These are phyloP conservation scores for Balaenoptera acutorostrata DNA, from an alignment of 2,113 vertebrate genomes.

Conservation along the genomic window DNA sequence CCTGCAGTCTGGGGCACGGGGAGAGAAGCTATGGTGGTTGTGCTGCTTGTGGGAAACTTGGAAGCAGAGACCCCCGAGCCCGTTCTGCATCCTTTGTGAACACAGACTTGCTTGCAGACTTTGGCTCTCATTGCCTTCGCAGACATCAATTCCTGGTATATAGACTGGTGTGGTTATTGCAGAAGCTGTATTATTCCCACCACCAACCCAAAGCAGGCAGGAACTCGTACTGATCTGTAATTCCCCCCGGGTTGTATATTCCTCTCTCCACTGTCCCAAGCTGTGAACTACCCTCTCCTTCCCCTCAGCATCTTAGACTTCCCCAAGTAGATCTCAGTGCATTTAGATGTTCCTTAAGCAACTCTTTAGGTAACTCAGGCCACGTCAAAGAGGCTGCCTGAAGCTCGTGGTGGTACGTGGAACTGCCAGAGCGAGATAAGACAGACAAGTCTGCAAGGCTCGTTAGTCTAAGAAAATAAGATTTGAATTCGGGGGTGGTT, in stretches of 20 bases:
- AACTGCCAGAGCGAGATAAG: neutral
- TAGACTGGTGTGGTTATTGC: neutral
- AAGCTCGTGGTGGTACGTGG: accelerated
- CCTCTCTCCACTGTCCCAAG: neutral
- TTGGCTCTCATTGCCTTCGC: accelerated
- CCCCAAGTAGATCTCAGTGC: neutral
- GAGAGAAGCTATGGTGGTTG: neutral
- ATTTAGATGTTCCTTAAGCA: neutral
- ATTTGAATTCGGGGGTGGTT: constrained; percentile 17
- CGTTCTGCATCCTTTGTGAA: accelerated
- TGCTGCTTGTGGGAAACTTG: neutral
- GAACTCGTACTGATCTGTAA: accelerated
- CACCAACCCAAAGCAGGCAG: neutral
- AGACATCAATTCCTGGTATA: neutral
- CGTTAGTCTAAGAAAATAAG: constrained; percentile 13
- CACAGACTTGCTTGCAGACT: neutral
- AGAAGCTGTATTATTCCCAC: neutral
- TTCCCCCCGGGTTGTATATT: accelerated
- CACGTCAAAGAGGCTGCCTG: neutral
- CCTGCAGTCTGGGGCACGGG: neutral
- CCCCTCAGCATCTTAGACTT: neutral
- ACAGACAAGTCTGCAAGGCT: neutral
- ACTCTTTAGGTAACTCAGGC: neutral
- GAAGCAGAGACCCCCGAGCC: neutral
- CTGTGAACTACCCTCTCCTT: neutral